Conservation (phyloP, 2,888 invertebrate species). For the Melinopterus prodromus region DNA sequence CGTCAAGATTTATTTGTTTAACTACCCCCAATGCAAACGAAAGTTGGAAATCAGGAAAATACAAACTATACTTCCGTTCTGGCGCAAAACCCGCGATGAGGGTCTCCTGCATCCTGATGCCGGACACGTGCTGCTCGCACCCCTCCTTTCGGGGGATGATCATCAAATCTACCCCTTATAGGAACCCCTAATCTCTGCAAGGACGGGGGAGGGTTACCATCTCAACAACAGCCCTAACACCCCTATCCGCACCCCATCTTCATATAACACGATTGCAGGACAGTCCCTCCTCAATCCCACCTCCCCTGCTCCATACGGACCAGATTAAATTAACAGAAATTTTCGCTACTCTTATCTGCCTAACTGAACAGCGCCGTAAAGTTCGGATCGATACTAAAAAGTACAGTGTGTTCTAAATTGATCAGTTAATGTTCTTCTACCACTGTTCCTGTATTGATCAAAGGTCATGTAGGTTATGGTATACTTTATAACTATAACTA, state of each 20-base stretch:
- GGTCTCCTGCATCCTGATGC: not conserved
- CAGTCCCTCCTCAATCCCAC: not conserved
- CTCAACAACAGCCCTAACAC: not conserved
- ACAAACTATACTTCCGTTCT: not conserved
- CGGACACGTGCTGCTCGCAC: not conserved
- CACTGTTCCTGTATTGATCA: not conserved
- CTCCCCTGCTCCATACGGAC: not conserved
- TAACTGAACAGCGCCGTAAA: not conserved
- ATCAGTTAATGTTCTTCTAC: not conserved
- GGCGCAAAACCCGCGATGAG: not conserved
- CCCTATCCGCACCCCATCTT: slow-evolving; percentile 29
- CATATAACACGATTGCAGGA: slow-evolving; percentile 24
- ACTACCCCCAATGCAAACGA: not conserved
- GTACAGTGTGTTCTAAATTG: not conserved
- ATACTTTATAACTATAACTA: too few species aligned
- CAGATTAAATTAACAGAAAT: slow-evolving; percentile 23
- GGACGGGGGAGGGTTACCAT: not conserved
- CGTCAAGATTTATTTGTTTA: not conserved
- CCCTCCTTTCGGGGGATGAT: not conserved
- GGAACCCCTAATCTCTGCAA: not conserved
- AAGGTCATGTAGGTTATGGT: too few species aligned
- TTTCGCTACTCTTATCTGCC: not conserved
- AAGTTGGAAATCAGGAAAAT: not conserved
- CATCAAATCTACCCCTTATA: not conserved
- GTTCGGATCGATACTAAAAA: not conserved